These are phyloP conservation scores for Asobara japonica DNA, from an alignment of 1,140 invertebrate species.

Conservation along the genomic window DNA sequence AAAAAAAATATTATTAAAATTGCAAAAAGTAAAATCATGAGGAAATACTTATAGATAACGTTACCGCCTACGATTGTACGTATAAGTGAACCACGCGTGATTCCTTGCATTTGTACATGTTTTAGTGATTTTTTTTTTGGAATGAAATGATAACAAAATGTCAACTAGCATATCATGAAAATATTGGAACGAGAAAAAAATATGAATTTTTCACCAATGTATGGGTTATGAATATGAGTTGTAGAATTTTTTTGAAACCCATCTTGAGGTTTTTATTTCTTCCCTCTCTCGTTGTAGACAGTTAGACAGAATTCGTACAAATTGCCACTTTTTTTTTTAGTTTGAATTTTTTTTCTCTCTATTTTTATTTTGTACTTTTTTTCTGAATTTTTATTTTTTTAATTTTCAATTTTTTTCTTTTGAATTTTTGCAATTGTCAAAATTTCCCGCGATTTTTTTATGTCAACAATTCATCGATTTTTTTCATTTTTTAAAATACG, in stretches of 20 bases:
- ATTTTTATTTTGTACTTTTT: too few relatives aligned
- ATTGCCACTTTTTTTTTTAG: too few relatives aligned
- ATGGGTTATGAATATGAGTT: conserved; percentile 48
- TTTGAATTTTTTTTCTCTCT: too few relatives aligned
- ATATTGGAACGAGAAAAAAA: conserved; percentile 30
- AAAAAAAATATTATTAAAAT: conserved; percentile 2
- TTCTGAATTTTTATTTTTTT: too few relatives aligned
- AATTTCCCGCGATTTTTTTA: too few relatives aligned
- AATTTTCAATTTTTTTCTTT: too few relatives aligned
- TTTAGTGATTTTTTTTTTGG: conserved; percentile 47
- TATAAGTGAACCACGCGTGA: conserved; percentile 54
- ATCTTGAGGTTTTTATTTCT: conserved; percentile 32
- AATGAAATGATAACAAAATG: conserved; percentile 36
- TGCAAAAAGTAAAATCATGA: neutral
- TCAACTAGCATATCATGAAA: conserved; percentile 54
- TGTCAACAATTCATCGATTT: conserved; percentile 1
- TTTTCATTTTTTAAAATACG: conserved; percentile 20
- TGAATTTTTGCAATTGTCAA: too few relatives aligned
- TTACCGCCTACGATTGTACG: conserved; percentile 53
- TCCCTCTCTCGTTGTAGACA: conserved; percentile 8
- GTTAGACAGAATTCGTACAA: too few relatives aligned
- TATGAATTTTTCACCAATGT: conserved; percentile 52
- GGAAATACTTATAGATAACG: conserved; percentile 53
- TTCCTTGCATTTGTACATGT: conserved; percentile 56
- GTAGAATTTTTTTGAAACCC: conserved; percentile 47